Base-by-base conservation (phyloP, 2,888 invertebrate species). In the Xestia ashworthii region DNA sequence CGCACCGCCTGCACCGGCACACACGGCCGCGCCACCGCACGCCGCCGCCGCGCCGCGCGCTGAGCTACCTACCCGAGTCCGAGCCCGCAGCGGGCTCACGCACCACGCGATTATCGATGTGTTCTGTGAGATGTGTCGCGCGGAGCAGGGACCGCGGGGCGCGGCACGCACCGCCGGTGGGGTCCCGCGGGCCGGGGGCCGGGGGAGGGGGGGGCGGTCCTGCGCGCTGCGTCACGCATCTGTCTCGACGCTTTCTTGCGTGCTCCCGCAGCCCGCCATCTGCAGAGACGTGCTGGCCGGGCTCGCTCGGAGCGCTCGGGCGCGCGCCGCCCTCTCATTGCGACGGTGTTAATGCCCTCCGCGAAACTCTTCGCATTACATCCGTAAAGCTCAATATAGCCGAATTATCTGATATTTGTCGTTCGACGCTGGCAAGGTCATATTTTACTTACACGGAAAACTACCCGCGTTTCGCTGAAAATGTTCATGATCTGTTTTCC, bases 171-270 rank as follows among this genome's bases (percentile, higher is more conserved):
- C 87, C 76, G 87, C 62, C 38, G n/a, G 72, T 41, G 48, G 55
- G 78, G 44, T 55, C 78, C 64, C 22, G 38, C 32, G 71, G 58
- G 25, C 25, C 71, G 74, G 48, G 48, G 55, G 53, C 3, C 9
- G 89, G 93, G 93, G 53, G 74, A 48, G 3, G 38, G 73, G 93
- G 94, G 84, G 91, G 90, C 91, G 95, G 89, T 95, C 95, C 96
- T 96, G 96, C 96, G 96, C 96, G 95, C 94, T 96, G 96, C 96
- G 96, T 95, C 95, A 96, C 96, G 96, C 96, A 96, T 96, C 95
- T 94, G 92, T 95, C 95, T 95, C 94, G 93, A 90, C 92, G 92
- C 88, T 91, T 94, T 91, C 95, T 94, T 95, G 94, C 94, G 95
- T 94, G 94, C 92, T 93, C 94, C 93, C 95, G 94, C 94, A 94